Percentiles rank a stretch among this genome's conserved stretches.
phyloP scores from a whole-genome alignment of 1,140 invertebrate species.

The Heliconius congener region DNA sequence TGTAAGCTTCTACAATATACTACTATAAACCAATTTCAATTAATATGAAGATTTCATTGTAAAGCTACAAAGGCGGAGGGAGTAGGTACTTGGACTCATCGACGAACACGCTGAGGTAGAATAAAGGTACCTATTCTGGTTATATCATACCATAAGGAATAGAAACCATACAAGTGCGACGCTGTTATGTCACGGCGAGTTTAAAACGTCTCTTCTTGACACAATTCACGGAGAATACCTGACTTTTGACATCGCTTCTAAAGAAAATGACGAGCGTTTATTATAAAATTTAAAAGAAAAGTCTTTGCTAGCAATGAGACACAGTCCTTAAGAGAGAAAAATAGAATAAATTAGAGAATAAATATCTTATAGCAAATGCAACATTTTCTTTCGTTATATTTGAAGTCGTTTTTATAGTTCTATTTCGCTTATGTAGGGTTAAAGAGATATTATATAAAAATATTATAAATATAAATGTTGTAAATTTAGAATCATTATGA shows the following conservation, averaged over 20 bases:
- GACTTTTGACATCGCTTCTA: constrained; percentile 33
- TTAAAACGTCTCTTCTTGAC: constrained; percentile 61
- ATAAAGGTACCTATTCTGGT: neutral
- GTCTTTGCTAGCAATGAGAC: neutral
- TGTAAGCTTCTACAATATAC: neutral
- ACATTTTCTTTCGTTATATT: neutral
- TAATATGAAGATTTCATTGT: constrained; percentile 8
- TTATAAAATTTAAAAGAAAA: constrained; percentile 13
- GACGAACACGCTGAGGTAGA: neutral
- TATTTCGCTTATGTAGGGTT: no score
- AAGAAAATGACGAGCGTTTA: neutral
- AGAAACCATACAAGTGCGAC: constrained; percentile 42
- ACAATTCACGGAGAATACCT: constrained; percentile 55
- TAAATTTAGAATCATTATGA: no score
- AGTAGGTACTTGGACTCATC: neutral
- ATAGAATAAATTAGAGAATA: neutral
- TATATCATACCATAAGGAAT: constrained; percentile 27
- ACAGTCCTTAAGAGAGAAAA: neutral
- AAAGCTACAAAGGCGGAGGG: neutral
- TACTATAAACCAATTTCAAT: neutral
- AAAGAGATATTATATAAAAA: no score
- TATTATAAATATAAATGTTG: no score
- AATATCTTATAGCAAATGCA: neutral
- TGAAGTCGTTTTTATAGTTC: no score
- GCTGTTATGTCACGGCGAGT: constrained; percentile 40